phyloP scores from a whole-genome alignment of 2,797 vertebrate species.

The Phylloscopus collybita region DNA sequence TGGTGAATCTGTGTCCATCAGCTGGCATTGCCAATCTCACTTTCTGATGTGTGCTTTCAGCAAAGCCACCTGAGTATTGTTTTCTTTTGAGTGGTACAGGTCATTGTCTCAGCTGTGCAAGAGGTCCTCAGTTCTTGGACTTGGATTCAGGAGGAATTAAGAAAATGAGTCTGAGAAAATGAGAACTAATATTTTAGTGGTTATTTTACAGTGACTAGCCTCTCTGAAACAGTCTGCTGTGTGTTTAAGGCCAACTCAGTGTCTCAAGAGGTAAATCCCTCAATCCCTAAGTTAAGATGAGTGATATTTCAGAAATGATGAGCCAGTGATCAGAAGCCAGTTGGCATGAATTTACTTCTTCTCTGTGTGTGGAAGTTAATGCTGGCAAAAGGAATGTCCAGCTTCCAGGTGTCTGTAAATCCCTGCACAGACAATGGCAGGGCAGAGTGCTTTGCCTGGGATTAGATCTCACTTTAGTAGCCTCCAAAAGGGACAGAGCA shows the following conservation, averaged over 20 bases:
- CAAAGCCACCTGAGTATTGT: not conserved
- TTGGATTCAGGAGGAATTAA: not conserved
- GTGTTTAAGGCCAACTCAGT: not conserved
- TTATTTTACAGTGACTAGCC: not conserved
- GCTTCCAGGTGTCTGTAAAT: not conserved
- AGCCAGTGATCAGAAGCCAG: not conserved
- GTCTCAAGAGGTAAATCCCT: not conserved
- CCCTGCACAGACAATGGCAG: rapidly evolving
- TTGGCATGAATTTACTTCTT: not conserved
- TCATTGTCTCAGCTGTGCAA: not conserved
- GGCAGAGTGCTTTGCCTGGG: not conserved
- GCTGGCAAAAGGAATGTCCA: not conserved
- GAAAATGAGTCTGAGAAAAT: not conserved
- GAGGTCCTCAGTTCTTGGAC: not conserved
- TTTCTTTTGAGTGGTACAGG: not conserved
- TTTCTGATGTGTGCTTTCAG: not conserved
- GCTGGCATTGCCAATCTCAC: not conserved
- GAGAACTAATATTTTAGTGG: not conserved
- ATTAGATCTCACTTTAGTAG: not conserved
- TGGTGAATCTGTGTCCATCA: not conserved
- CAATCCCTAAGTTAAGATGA: not conserved
- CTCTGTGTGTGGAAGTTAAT: not conserved
- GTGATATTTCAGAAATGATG: not conserved
- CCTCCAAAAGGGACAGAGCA: not conserved
- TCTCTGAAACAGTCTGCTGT: not conserved